These are phyloP conservation scores for Centrocercus urophasianus DNA, from an alignment of 2,113 vertebrate genomes.

Conservation along the genomic window DNA sequence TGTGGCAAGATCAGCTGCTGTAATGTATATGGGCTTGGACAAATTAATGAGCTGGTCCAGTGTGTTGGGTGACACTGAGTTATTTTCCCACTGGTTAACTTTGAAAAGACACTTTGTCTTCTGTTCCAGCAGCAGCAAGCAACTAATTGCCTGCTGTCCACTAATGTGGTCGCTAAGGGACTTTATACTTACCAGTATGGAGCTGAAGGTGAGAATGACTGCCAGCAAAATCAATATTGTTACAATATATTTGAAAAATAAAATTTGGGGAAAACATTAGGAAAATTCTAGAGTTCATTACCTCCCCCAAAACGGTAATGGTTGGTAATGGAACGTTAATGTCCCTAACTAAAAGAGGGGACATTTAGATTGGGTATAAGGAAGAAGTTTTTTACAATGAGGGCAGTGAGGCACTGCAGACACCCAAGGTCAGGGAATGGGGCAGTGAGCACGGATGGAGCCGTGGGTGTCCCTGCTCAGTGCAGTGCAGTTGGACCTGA, in stretches of 20 bases:
- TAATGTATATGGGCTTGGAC: not conserved
- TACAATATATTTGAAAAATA: not conserved
- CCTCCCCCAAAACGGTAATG: not conserved
- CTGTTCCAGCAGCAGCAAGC: not conserved
- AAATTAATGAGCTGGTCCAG: not conserved
- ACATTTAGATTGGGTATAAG: too few relatives aligned
- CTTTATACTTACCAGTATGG: fast-evolving
- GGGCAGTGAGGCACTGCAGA: too few relatives aligned
- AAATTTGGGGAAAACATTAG: not conserved
- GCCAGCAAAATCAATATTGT: not conserved
- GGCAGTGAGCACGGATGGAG: too few relatives aligned
- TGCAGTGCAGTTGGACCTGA: too few relatives aligned
- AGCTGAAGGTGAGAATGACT: not conserved
- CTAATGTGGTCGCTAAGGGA: not conserved
- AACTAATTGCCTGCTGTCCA: not conserved
- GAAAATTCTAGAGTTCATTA: not conserved
- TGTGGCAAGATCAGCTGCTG: not conserved
- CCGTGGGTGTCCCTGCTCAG: too few relatives aligned
- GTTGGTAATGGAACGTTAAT: not conserved
- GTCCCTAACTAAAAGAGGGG: not conserved
- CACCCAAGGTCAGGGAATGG: too few relatives aligned
- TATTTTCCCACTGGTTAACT: not conserved
- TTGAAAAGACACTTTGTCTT: not conserved
- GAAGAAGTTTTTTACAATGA: too few relatives aligned
- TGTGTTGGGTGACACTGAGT: not conserved